Evolutionary conservation across 2,113 vertebrate genomes (phyloP), one percentile per base, ranked within the genome.

Genomic region (Cervus canadensis): DNA sequence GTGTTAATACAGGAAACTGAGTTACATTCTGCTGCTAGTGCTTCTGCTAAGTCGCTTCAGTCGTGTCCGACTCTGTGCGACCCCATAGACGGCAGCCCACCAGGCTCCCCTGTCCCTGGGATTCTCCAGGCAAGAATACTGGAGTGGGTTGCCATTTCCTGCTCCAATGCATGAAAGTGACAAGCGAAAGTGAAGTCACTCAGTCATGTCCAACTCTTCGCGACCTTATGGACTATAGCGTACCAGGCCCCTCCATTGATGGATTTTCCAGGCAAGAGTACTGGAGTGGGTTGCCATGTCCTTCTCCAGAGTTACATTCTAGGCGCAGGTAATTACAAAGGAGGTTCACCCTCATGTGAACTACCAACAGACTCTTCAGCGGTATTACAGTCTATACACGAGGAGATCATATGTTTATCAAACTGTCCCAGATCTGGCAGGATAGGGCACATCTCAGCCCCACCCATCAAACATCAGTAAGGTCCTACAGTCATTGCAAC

Each of bases 31-130:
- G 62, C 54, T 21, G 17, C 67, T 71, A 6, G 17, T 5, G n/a
- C n/a, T 40, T n/a, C 19, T 71, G n/a, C 19, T 71, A 71, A 71
- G 8, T 23, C 21, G 5, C n/a, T 71, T 23, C n/a, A 71, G n/a
- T 23, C 1, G 1, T 71, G 67, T 12, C 67, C 0, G 0, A 71
- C 10, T n/a, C 62, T 40, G n/a, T 40, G 19, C 0, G 1, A 40
- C 67, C n/a, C 67, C 10, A 40, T 1, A 23, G 67, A 23, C 1
- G 0, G 67, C 67, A 71, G n/a, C 67, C 67, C 67, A 71, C 10
- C 10, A 23, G n/a, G 19, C n/a, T 40, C 10, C 67, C 2, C 5
- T 0, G 2, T 40, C n/a, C 19, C 67, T 40, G 19, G n/a, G n/a
- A 40, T 71, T 71, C 67, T 71, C 67, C 19, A 6, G 2, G n/a